These are phyloP conservation scores for Agrypnia vestita DNA, from an alignment of 1,140 invertebrate genomes.

Conservation along the genomic window DNA sequence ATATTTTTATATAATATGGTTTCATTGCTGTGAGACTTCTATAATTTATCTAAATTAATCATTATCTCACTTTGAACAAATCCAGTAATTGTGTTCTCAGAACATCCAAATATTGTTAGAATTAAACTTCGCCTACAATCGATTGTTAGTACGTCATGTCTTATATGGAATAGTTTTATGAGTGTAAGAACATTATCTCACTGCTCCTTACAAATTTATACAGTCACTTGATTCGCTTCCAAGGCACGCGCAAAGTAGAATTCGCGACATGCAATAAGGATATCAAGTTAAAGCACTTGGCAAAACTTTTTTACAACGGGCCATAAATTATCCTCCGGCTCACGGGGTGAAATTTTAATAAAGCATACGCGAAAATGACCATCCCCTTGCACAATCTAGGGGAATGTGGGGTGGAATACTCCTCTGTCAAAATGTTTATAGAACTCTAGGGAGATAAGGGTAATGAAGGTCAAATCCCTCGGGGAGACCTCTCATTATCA, in stretches of 20 bases:
- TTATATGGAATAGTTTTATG: too few relatives aligned
- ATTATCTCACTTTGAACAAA: too few relatives aligned
- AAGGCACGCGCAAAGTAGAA: slow-evolving; percentile 7
- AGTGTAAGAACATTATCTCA: too few relatives aligned
- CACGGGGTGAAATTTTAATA: slow-evolving; percentile 57
- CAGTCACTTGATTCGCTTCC: slow-evolving; percentile 22
- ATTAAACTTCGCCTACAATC: too few relatives aligned
- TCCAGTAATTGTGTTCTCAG: too few relatives aligned
- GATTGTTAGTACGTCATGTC: too few relatives aligned
- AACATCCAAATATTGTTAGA: too few relatives aligned
- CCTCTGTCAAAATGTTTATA: slow-evolving; percentile 62
- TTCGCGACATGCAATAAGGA: slow-evolving; percentile 34
- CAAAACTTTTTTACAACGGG: slow-evolving; percentile 56
- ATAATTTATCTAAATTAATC: too few relatives aligned
- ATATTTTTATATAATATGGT: too few relatives aligned
- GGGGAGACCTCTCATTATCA: slow-evolving; percentile 60
- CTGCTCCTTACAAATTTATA: slow-evolving; percentile 11
- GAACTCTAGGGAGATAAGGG: slow-evolving; percentile 61
- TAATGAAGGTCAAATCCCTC: slow-evolving; percentile 60
- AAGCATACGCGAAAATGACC: slow-evolving; percentile 58
- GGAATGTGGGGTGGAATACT: slow-evolving; percentile 10
- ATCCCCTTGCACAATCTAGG: slow-evolving; percentile 14
- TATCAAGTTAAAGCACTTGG: slow-evolving; percentile 52
- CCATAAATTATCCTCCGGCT: slow-evolving; percentile 52
- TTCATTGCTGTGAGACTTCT: too few relatives aligned